Evolutionary conservation across 2,888 invertebrate species (phyloP), one percentile per base, ranked within the genome.

Genomic region (Synanthedon andrenaeformis): DNA sequence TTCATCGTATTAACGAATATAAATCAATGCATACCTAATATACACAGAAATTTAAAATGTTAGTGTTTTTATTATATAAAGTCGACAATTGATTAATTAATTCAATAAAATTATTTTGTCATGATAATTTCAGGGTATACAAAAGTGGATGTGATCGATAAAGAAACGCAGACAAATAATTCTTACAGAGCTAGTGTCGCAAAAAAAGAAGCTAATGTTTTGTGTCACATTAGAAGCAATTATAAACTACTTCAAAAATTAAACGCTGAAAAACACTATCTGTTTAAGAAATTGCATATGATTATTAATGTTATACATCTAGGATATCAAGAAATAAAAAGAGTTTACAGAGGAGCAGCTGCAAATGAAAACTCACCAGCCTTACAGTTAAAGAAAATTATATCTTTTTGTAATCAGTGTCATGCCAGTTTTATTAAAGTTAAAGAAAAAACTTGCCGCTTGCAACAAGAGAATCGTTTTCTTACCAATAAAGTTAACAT

Each of bases 391-490:
- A 75, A 72, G 55, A 62, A 73, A 51, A 70, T 82, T 17, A 67
- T 81, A 49, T 49, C 70, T 49, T 65, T 62, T 53, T 79, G 74
- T 58, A 74, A 76, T 2, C 68, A 76, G 53, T 78, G 73, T 54
- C 74, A 76, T 55, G 70, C 75, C 5, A 67, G 78, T 57, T 69
- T 65, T 52, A 60, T 56, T 51, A 76, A 72, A 54, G 72, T 76
- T 61, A 62, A 56, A 13, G 64, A 70, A 53, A 67, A 59, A 57
- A 67, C 64, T 41, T 42, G 57, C 19, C 70, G 66, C 58, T 57
- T 76, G 3, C 69, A 78, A 63, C 74, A 74, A 55, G 75, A 61
- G 53, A 79, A 74, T 57, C 59, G 66, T 51, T 82, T 75, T 58
- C 58, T 81, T 2, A 67, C 56, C 51, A 74, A 67, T 54, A 79